These are phyloP conservation scores for Stegostoma tigrinum DNA, from an alignment of 2,113 vertebrate species.

Conservation along the genomic window DNA sequence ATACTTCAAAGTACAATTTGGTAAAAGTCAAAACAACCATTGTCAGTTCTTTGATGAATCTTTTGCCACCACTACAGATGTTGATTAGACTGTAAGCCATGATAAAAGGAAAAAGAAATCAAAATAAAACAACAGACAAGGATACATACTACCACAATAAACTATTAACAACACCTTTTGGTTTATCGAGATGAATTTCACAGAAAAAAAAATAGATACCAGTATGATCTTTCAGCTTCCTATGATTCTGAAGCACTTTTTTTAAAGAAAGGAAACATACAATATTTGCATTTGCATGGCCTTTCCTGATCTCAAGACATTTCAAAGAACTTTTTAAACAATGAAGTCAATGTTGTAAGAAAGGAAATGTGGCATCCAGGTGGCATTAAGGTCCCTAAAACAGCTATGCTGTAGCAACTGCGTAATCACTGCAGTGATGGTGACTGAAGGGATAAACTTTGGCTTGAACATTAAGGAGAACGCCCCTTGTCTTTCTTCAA, in stretches of 20 bases:
- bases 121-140: background rate
- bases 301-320: background rate
- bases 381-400: background rate
- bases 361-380: background rate
- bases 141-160: background rate
- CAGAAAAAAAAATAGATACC: background rate
- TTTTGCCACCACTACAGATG: background rate
- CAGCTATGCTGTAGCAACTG: background rate
- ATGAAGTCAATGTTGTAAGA: background rate
- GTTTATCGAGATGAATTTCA: background rate
- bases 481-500: background rate
- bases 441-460: background rate
- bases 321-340: background rate
- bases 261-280: background rate
- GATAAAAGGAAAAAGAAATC: background rate
- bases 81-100: background rate
- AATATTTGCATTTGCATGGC: background rate
- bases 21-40: background rate
- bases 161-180: background rate
- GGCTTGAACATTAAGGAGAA: background rate
- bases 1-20: background rate
- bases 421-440: background rate
- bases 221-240: background rate
- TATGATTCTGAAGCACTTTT: background rate
- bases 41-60: background rate